Evolutionary conservation across 2,113 vertebrate genomes (phyloP).

Genomic region (Oophaga pumilio): DNA sequence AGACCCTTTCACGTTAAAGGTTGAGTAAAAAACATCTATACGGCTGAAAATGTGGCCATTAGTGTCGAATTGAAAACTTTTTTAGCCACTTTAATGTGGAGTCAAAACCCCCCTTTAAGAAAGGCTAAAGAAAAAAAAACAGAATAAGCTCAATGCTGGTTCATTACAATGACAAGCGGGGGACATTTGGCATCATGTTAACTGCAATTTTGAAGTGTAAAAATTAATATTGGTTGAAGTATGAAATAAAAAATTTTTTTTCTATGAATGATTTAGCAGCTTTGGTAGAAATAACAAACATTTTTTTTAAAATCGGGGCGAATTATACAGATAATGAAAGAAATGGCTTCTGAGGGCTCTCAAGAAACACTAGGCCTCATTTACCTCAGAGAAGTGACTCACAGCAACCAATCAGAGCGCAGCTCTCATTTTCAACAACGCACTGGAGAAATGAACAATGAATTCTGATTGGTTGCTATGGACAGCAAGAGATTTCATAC

Average conservation of each 20-base stretch:
- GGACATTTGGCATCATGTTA: background rate
- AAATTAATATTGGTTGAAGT: background rate
- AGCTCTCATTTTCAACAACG: background rate
- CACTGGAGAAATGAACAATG: background rate
- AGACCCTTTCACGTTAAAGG: background rate
- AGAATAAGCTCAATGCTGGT: background rate
- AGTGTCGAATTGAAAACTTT: no score
- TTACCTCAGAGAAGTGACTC: background rate
- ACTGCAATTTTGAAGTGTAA: background rate
- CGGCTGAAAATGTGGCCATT: no score
- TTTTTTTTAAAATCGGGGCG: background rate
- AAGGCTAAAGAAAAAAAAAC: background rate
- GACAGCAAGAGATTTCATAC: background rate
- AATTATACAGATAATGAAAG: no score
- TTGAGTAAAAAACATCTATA: no score
- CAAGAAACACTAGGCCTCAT: background rate
- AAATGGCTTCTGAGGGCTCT: background rate
- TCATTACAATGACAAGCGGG: background rate
- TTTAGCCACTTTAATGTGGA: background rate
- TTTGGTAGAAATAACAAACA: constrained; percentile 1
- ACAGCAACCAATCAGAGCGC: background rate
- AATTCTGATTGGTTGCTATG: background rate
- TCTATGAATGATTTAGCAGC: background rate
- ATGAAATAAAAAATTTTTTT: no score
- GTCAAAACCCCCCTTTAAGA: background rate